Conservation (phyloP, 2,888 invertebrate genomes). For the Drosophila nr. fundita region DNA sequence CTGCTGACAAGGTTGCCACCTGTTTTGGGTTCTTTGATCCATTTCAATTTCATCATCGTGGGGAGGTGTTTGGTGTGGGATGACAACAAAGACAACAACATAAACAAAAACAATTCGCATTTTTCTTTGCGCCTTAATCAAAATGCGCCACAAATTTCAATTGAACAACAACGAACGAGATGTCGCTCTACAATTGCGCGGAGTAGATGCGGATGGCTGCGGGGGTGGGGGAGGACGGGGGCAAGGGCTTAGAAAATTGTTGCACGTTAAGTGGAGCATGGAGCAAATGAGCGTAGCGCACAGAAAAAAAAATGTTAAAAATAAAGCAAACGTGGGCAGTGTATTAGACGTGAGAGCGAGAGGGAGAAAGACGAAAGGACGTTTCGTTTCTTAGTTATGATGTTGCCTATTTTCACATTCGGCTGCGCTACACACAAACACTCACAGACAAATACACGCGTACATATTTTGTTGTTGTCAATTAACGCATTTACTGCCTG, state of each 20-base stretch:
- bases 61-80: not conserved
- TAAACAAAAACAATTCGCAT: constrained; percentile 52
- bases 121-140: constrained; percentile 62
- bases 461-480: constrained; percentile 66
- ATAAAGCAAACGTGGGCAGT: constrained; percentile 53
- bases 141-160: constrained; percentile 76
- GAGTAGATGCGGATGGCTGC: not conserved
- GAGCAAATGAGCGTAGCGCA: constrained; percentile 59
- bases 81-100: constrained; percentile 23
- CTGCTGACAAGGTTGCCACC: constrained; percentile 67
- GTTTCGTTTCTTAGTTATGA: constrained; percentile 49
- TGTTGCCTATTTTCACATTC: constrained; percentile 63
- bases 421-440: constrained; percentile 36
- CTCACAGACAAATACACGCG: constrained; percentile 22
- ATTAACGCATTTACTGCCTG: constrained; percentile 72
- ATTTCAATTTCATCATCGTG: constrained; percentile 45
- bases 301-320: constrained; percentile 50
- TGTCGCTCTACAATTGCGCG: constrained; percentile 40
- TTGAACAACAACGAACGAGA: constrained; percentile 56
- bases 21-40: constrained; percentile 45
- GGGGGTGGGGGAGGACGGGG: not conserved
- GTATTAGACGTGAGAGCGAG: constrained; percentile 22
- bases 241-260: constrained; percentile 56
- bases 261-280: constrained; percentile 77
- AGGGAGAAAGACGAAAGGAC: constrained; percentile 52